Conservation (phyloP, 2,113 vertebrate genomes). For the Furnarius figulus region DNA sequence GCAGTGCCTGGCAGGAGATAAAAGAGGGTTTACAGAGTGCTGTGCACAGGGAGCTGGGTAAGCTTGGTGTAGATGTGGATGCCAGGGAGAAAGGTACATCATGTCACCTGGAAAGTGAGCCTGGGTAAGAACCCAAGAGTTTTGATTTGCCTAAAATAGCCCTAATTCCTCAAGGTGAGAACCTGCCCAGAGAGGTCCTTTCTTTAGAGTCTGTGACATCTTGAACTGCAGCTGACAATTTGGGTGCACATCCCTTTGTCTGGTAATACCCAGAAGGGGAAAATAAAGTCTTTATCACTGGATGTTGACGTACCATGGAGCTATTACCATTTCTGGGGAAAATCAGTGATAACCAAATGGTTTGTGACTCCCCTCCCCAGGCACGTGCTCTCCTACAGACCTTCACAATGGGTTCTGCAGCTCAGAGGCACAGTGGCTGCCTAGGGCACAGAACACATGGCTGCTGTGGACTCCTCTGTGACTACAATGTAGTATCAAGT, state of each 20-base stretch:
- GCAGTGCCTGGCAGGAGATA: not conserved
- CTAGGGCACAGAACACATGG: not conserved
- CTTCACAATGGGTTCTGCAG: not conserved
- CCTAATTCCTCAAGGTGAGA: not conserved
- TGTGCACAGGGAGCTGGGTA: not conserved
- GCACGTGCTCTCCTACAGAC: not conserved
- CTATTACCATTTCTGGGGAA: not conserved
- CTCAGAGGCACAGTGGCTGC: not conserved
- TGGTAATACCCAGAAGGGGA: not conserved
- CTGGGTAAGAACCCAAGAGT: not conserved
- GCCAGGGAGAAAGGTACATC: not conserved
- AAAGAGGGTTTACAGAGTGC: not conserved
- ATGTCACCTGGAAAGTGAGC: not conserved
- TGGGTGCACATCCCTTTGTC: not conserved
- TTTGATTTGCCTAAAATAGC: not conserved
- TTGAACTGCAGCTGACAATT: not conserved
- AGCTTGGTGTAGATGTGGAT: not conserved
- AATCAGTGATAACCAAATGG: not conserved
- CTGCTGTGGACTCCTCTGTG: not conserved
- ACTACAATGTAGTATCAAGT: not conserved
- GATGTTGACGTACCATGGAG: not conserved
- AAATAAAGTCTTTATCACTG: not conserved
- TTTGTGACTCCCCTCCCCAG: rapidly evolving
- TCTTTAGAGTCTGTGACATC: not conserved
- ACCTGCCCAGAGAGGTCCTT: not conserved